Base-by-base conservation (phyloP, 2,888 invertebrate genomes). In the Aromia moschata region DNA sequence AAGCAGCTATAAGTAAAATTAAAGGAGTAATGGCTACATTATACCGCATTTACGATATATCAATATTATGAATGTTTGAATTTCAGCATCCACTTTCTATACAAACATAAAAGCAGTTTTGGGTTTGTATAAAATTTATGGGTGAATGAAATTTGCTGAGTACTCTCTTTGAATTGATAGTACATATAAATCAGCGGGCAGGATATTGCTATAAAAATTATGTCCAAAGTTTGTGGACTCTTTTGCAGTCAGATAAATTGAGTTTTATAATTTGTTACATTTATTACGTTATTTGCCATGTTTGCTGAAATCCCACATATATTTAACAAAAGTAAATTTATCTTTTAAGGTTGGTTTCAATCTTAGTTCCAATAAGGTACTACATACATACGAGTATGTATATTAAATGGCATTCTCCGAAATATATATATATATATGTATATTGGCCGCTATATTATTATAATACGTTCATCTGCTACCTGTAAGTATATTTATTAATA, bases 191-290 rank as follows among this genome's bases (percentile, higher is more conserved):
- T 76, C 77, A 76, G 72, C 61, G 65, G 70, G 67, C 73, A 75
- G 76, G 77, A 76, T 77, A 77, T 76, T 72, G 75, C 76, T 70
- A 71, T 70, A 76, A 74, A 77, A 77, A 76, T 77, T 77, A 77
- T 77, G 77, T 76, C 69, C 75, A 68, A 77, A 77, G 74, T 77
- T 77, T 74, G 72, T 75, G 74, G 76, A 72, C 75, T 76, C 75
- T 75, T 72, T 73, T 71, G 70, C 73, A 72, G 74, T 72, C 75
- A 70, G 73, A 76, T 74, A 77, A 77, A 76, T 75, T 75, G 74
- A 70, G 65, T 75, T 77, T 76, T 74, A 76, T 77, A 76, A 77
- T 76, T 77, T 74, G 74, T 74, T 75, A 74, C 70, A 69, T 74
- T 74, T 74, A 74, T 76, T 75, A 74, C 74, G 68, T 68, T 66